A percentile compares a stretch with the other conserved stretches of the same genome.
Evolutionary conservation across 2,113 vertebrate genomes (phyloP).

Genomic region (Charina bottae): DNA sequence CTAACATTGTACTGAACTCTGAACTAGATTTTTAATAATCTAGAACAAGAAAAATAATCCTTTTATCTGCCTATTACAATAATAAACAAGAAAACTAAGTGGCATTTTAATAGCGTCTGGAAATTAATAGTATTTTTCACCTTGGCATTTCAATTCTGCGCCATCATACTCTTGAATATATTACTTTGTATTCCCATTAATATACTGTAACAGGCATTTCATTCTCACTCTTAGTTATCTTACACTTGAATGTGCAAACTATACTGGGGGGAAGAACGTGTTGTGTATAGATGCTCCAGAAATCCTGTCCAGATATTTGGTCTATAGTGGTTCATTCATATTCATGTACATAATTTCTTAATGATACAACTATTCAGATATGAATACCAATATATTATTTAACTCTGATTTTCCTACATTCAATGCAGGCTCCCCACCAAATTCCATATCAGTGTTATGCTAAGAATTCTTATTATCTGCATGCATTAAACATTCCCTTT

Average conservation of each 20-base stretch:
- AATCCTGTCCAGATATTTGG: neutral
- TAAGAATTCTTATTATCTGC: neutral
- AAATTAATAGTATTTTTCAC: neutral
- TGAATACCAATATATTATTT: neutral
- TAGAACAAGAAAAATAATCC: neutral
- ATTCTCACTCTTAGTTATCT: neutral
- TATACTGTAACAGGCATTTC: neutral
- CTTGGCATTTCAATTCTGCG: neutral
- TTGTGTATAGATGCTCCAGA: neutral
- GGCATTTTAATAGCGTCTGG: neutral
- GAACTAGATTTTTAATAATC: neutral
- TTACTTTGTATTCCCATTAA: neutral
- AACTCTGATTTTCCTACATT: neutral
- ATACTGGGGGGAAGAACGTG: neutral
- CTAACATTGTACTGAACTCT: neutral
- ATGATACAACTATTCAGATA: no score
- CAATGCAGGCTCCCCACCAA: neutral
- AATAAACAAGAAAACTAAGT: no score
- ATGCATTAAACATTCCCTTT: neutral
- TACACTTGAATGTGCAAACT: neutral
- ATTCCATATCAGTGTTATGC: neutral
- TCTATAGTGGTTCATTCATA: neutral
- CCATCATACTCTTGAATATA: neutral
- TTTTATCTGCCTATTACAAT: neutral
- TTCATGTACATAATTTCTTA: neutral